Conservation (phyloP, 2,113 vertebrate genomes). For the Tringa solitaria region DNA sequence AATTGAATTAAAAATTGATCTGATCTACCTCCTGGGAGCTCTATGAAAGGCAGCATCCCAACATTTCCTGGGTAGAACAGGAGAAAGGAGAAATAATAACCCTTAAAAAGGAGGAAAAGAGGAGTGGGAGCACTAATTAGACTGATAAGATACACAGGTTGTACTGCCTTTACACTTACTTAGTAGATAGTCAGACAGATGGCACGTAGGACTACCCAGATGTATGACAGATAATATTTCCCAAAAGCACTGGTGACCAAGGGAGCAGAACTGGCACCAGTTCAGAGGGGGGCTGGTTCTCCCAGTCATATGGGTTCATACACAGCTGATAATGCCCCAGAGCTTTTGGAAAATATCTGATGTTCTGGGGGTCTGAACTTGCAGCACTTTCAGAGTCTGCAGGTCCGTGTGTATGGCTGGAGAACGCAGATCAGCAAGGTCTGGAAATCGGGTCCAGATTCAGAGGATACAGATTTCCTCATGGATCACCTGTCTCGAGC, state of each 20-base stretch:
- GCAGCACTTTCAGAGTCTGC: not conserved
- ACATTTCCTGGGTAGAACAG: not conserved
- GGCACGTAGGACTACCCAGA: no score
- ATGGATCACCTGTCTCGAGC: not conserved
- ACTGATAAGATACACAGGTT: not conserved
- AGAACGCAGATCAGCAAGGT: not conserved
- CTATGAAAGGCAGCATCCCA: not conserved
- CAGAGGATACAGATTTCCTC: not conserved
- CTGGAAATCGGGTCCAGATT: not conserved
- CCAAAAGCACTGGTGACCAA: rapidly evolving
- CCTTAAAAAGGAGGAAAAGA: not conserved
- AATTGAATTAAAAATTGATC: constrained; percentile 15
- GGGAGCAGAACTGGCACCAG: not conserved
- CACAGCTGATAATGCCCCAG: not conserved
- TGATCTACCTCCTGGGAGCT: not conserved
- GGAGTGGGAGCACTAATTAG: not conserved
- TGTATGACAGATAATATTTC: not conserved
- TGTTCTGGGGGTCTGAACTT: not conserved
- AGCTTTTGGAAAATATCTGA: not conserved
- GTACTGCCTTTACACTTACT: not conserved
- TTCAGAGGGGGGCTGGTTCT: not conserved
- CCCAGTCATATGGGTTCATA: not conserved
- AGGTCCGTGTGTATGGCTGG: not conserved
- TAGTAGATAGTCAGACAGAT: not conserved
- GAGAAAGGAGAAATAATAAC: not conserved